phyloP scores from a whole-genome alignment of 2,113 vertebrate species.

The Anguilla rostrata region DNA sequence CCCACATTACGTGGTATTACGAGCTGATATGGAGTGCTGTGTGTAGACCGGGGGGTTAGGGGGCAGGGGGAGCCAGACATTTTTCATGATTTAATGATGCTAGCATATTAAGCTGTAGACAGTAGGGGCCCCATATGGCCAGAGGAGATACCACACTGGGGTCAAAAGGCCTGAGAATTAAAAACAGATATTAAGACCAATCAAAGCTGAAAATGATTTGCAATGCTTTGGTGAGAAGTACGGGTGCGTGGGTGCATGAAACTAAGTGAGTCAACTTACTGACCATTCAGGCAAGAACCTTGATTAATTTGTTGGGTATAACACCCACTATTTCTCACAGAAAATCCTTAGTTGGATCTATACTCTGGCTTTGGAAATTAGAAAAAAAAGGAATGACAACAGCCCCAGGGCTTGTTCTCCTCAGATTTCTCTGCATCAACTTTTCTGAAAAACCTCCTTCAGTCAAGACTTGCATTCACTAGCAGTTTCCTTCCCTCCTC shows the following conservation, averaged over 20 bases:
- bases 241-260: background rate
- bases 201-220: background rate
- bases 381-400: background rate
- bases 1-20: conserved; percentile 38
- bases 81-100: background rate
- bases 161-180: background rate
- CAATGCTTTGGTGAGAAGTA: background rate
- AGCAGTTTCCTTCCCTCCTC: background rate
- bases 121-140: background rate
- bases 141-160: background rate
- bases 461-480: conserved; percentile 4
- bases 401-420: background rate
- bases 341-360: background rate
- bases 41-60: background rate
- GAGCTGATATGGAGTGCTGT: background rate
- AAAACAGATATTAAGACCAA: background rate
- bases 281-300: background rate
- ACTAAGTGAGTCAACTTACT: background rate
- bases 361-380: background rate
- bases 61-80: background rate
- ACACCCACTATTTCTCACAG: background rate
- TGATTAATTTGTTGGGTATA: background rate
- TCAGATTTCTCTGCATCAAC: background rate
- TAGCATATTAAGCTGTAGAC: background rate
- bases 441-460: background rate